Evolutionary conservation across 1,140 invertebrate species (phyloP), one percentile per base, ranked within the genome.

Genomic region (Procambarus virginalis): DNA sequence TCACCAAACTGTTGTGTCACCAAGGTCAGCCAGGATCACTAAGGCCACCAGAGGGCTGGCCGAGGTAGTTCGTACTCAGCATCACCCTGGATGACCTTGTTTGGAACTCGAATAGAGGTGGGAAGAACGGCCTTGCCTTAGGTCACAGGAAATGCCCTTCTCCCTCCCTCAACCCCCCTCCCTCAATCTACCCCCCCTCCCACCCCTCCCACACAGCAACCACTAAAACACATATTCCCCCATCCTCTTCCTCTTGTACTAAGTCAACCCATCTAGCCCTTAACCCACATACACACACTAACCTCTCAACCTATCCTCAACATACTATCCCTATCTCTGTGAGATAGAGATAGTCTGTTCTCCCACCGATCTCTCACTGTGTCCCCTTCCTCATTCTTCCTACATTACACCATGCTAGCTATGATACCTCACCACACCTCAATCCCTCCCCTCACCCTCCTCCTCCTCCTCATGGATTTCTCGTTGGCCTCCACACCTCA

Each of bases 81-180:
- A 34, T 4, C 68, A 34, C n/a, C 68, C 68, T n/a, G 22, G n/a
- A 6, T 34, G 68, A 73, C 68, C 68, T 73, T 73, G 68, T 73
- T 34, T 73, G 68, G 51, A 34, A 34, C n/a, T 14, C 20, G 68
- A 6, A 34, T 34, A 5, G 22, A 22, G 20, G 22, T 5, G 68
- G 68, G 68, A 34, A 10, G 68, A n/a, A 34, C 68, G n/a, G 68
- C 68, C 68, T 73, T 73, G 68, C 68, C 68, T 10, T 5, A 73
- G 68, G 68, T 73, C 68, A 73, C n/a, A 22, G 68, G 68, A 73
- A 73, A 73, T 73, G 68, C 68, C 68, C n/a, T 20, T 34, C 68
- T 34, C 68, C 22, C 22, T 3, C n/a, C 22, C 68, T 34, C 22
- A 34, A 22, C 68, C 68, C 68, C 10, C 68, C 68, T 20, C 68